Conservation (phyloP, 2,113 vertebrate species). For the Oenanthe melanoleuca region DNA sequence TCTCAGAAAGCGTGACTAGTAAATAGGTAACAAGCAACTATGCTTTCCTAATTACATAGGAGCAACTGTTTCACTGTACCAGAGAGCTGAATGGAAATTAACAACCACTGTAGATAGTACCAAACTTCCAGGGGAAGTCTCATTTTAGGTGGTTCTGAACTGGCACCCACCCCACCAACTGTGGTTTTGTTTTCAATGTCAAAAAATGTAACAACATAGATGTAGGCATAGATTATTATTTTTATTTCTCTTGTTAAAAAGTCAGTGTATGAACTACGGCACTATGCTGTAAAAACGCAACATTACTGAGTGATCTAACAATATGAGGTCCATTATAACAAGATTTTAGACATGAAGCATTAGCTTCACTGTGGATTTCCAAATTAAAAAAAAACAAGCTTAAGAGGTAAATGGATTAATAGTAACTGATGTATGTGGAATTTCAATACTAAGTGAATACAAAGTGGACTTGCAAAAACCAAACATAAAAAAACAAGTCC, state of each 20-base stretch:
- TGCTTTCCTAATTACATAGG: not conserved
- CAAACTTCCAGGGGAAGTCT: not conserved
- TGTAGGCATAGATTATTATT: not conserved
- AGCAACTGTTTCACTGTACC: not conserved
- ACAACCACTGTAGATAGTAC: not conserved
- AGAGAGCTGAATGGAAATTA: not conserved
- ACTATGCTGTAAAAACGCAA: conserved; percentile 51
- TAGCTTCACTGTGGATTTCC: not conserved
- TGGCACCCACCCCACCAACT: not conserved
- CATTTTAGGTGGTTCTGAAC: not conserved
- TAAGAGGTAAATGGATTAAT: not conserved
- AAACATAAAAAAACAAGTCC: not conserved
- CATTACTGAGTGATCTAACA: conserved; percentile 13
- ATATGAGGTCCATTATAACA: not conserved
- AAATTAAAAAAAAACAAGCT: not conserved
- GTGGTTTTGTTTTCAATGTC: not conserved
- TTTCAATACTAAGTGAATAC: not conserved
- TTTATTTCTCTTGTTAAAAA: conserved; percentile 74
- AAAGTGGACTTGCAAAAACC: not conserved
- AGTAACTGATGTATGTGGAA: not conserved
- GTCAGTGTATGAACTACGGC: conserved; percentile 29
- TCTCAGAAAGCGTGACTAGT: not conserved
- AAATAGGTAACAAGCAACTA: not conserved
- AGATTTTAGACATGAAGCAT: not conserved
- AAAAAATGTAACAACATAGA: not conserved